These are phyloP conservation scores for Phylloscopus trochilus DNA, from an alignment of 2,113 vertebrate genomes.

Conservation along the genomic window DNA sequence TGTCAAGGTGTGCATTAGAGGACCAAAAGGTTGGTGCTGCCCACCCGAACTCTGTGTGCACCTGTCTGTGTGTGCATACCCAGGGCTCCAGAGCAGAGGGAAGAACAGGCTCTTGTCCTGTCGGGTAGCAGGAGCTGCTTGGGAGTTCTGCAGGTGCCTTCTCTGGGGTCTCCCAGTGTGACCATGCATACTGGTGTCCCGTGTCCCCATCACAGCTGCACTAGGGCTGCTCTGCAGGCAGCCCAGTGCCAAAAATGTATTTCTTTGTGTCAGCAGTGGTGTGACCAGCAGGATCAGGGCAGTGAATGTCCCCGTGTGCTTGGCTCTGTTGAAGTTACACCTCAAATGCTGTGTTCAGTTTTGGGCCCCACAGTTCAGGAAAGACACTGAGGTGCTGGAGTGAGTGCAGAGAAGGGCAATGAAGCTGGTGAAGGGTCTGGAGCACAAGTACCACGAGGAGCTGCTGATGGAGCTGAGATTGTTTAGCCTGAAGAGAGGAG, in stretches of 20 bases:
- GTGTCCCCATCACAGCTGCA: rapidly evolving
- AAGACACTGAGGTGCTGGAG: not conserved
- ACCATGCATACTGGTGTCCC: not conserved
- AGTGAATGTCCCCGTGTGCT: not conserved
- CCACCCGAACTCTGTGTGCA: rapidly evolving
- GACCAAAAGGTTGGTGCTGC: not conserved
- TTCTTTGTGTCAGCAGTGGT: not conserved
- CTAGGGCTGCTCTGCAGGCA: not conserved
- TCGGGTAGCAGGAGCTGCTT: rapidly evolving
- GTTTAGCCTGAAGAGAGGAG: not conserved
- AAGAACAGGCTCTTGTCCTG: not conserved
- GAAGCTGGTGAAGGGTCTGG: not conserved
- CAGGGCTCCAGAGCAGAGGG: not conserved
- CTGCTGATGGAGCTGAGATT: not conserved
- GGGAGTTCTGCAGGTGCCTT: not conserved
- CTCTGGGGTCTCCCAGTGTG: not conserved
- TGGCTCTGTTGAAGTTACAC: not conserved
- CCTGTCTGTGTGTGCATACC: not conserved
- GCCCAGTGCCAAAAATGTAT: not conserved
- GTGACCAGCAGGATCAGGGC: not conserved
- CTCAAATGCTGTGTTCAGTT: not conserved
- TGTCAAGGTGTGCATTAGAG: not conserved
- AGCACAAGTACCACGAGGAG: not conserved
- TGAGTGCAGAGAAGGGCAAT: not conserved
- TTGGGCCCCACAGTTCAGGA: not conserved